Conservation (phyloP, 2,888 invertebrate species). For the Tetramorium bicarinatum region DNA sequence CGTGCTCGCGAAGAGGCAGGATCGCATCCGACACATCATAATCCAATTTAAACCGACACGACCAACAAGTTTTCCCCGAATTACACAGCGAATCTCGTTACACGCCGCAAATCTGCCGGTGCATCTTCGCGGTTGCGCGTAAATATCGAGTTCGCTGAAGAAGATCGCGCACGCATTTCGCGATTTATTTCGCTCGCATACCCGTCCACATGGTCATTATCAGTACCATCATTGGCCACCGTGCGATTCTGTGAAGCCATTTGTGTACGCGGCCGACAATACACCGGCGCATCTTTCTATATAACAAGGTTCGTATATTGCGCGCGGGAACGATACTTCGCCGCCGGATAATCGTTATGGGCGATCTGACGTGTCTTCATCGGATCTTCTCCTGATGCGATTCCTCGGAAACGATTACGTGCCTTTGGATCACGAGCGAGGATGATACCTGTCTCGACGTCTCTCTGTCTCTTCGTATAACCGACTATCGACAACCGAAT, state of each 20-base stretch:
- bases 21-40: slow-evolving; percentile 16
- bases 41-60: slow-evolving; percentile 32
- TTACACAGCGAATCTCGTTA: slow-evolving; percentile 32
- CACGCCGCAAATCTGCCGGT: slow-evolving; percentile 28
- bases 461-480: slow-evolving; percentile 38
- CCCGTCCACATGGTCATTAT: slow-evolving; percentile 49
- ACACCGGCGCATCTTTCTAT: slow-evolving; percentile 60
- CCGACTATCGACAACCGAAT: slow-evolving; percentile 35
- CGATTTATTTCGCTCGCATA: slow-evolving; percentile 52
- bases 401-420: slow-evolving; percentile 74
- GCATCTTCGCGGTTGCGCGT: slow-evolving; percentile 34
- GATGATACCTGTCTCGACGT: slow-evolving; percentile 24
- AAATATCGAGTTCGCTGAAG: slow-evolving; percentile 42
- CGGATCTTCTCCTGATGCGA: slow-evolving; percentile 67
- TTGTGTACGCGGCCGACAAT: slow-evolving; percentile 66
- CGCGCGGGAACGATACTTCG: slow-evolving; percentile 58
- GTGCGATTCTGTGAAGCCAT: slow-evolving; percentile 71
- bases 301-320: slow-evolving; percentile 70
- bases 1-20: slow-evolving; percentile 2
- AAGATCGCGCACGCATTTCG: slow-evolving; percentile 11
- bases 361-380: slow-evolving; percentile 75
- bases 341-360: slow-evolving; percentile 74
- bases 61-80: slow-evolving; percentile 32
- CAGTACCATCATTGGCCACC: slow-evolving; percentile 52
- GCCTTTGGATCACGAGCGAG: slow-evolving; percentile 41